phyloP scores from a whole-genome alignment of 2,113 vertebrate species.

The Gallinago paraguaiae region DNA sequence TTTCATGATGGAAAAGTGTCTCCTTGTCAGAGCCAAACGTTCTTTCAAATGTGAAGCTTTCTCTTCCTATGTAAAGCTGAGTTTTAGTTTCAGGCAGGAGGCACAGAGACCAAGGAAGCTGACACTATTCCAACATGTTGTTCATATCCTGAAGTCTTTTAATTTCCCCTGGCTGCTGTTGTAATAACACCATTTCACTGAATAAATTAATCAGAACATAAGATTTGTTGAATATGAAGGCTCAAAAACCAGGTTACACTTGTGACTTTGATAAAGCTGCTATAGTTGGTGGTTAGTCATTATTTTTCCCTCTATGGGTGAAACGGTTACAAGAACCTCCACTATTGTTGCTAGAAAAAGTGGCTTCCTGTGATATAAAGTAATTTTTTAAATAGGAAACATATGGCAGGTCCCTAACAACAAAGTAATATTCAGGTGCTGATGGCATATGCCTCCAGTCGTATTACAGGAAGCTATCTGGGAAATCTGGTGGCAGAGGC shows the following conservation, averaged over 20 bases:
- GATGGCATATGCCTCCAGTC: conserved; percentile 51
- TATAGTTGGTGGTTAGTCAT: neutral
- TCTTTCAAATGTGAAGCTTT: neutral
- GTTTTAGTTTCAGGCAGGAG: neutral
- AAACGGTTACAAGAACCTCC: conserved; percentile 43
- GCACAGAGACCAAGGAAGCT: neutral
- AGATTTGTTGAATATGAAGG: neutral
- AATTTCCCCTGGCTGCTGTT: conserved; percentile 49
- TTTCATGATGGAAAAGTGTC: neutral
- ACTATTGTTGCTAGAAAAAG: conserved; percentile 59
- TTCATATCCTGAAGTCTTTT: conserved; percentile 44
- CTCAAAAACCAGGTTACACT: neutral
- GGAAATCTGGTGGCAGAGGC: conserved; percentile 49
- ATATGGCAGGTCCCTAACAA: conserved; percentile 62
- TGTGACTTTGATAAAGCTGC: neutral
- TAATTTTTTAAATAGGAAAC: conserved; percentile 76
- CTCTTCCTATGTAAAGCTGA: neutral
- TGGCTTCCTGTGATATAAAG: conserved; percentile 75
- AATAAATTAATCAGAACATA: conserved; percentile 26
- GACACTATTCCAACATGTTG: neutral
- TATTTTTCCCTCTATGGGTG: conserved; percentile 11
- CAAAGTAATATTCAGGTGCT: conserved; percentile 70
- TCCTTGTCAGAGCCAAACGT: neutral
- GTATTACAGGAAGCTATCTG: conserved; percentile 54
- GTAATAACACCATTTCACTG: conserved; percentile 5